A percentile compares a stretch with the other conserved stretches of the same genome.
Evolutionary conservation across 2,797 vertebrate genomes (phyloP).

Genomic region (Parauchenoglanis punctatus): DNA sequence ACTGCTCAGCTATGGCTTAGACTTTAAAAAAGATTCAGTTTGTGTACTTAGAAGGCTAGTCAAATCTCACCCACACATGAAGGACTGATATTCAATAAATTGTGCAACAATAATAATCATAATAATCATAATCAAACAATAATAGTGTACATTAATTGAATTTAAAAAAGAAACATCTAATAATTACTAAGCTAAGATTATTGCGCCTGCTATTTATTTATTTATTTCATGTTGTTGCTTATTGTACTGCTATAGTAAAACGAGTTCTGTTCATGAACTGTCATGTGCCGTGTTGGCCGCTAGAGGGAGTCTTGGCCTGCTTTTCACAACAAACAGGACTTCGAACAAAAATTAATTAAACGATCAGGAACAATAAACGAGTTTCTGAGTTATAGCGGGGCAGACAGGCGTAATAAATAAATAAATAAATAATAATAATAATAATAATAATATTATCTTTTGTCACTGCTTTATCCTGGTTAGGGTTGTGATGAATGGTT

Average conservation of each 20-base stretch:
- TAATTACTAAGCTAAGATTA: not conserved
- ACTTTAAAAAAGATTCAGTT: not conserved
- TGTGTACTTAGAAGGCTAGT: not conserved
- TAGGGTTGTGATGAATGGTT: not conserved
- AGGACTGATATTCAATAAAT: not conserved
- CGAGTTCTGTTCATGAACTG: not conserved
- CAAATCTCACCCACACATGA: not conserved
- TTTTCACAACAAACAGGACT: not conserved
- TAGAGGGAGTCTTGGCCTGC: slow-evolving; percentile 25
- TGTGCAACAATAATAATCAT: slow-evolving; percentile 4
- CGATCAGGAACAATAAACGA: not conserved
- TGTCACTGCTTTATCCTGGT: not conserved
- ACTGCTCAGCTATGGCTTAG: not conserved
- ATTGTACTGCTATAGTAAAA: not conserved
- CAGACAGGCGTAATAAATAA: no score
- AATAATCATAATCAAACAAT: slow-evolving; percentile 29
- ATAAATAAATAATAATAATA: not conserved
- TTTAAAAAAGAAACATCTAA: not conserved
- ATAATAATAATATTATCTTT: not conserved
- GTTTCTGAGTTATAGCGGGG: not conserved
- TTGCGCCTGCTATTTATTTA: not conserved
- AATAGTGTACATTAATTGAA: not conserved
- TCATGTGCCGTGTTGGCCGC: not conserved
- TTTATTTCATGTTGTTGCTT: not conserved
- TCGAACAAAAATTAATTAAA: not conserved